Conservation (phyloP, 2,113 vertebrate genomes). For the Merops nubicus region DNA sequence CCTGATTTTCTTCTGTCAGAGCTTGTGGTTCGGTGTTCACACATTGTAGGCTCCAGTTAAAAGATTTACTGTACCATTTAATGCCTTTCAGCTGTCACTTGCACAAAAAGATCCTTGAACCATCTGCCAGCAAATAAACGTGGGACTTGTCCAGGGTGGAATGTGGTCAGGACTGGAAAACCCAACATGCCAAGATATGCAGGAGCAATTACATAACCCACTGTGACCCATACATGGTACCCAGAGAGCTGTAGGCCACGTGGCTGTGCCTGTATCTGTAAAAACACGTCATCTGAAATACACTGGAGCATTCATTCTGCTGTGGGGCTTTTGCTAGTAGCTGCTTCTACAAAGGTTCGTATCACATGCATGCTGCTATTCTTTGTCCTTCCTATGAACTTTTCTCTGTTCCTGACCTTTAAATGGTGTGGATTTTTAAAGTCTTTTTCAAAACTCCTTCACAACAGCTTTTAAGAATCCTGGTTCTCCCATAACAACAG, state of each 20-base stretch:
- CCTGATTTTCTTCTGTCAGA: slow-evolving; percentile 12
- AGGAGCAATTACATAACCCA: neutral
- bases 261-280: neutral
- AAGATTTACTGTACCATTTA: slow-evolving; percentile 49
- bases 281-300: neutral
- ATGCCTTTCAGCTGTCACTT: slow-evolving; percentile 52
- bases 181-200: neutral
- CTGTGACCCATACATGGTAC: neutral
- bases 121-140: slow-evolving; percentile 21
- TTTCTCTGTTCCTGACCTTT: neutral
- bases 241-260: neutral
- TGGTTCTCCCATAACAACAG: neutral
- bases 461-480: neutral
- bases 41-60: slow-evolving; percentile 46
- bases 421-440: neutral
- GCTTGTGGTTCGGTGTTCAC: slow-evolving; percentile 42
- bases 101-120: slow-evolving; percentile 16
- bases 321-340: neutral
- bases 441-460: neutral
- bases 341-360: neutral
- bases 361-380: neutral
- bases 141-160: neutral
- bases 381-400: neutral
- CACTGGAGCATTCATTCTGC: neutral
- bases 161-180: neutral